Base-by-base conservation (phyloP, 2,113 vertebrate genomes). In the Myotis davidii region DNA sequence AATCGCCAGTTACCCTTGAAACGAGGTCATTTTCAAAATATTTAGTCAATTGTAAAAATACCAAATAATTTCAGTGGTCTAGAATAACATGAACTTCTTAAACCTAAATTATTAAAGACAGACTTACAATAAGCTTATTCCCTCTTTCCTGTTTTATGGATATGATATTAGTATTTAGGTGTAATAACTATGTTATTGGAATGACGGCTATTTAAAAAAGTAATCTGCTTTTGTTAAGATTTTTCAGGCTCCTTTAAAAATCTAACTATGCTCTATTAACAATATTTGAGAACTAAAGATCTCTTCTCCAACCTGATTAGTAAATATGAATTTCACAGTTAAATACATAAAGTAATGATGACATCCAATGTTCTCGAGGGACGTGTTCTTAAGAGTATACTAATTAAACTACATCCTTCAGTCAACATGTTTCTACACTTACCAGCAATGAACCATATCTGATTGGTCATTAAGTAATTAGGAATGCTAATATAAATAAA, bases 381-480 rank as follows among this genome's bases (percentile, higher is more conserved):
- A 99, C 98, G 61, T 99, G 98, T 99, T 99, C 99, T 99, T 99
- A 99, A 98, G 98, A 98, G 98, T 99, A 98, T 98, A 98, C 98
- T 99, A 99, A 99, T 99, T 99, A 99, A 99, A 99, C 98, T 98
- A 98, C 98, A 98, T 98, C 98, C 98, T 98, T 99, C 98, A 98
- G 98, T 99, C 98, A 99, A 98, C 98, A 98, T 99, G 98, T 98
- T 99, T 99, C 98, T 99, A 98, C 98, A 98, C 98, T 99, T 99
- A 98, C 98, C 97, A 98, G 98, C 99, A 99, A 98, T 99, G 99
- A 99, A 99, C 99, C 99, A 99, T 99, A 99, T 99, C 99, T 99
- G 99, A 99, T 99, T 99, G 98, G 98, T 99, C 99, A 99, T 99
- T 99, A 99, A 99, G 98, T 99, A 99, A 99, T 99, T 99, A 99